Evolutionary conservation across 2,113 vertebrate species (phyloP).

Genomic region (Furnarius figulus): DNA sequence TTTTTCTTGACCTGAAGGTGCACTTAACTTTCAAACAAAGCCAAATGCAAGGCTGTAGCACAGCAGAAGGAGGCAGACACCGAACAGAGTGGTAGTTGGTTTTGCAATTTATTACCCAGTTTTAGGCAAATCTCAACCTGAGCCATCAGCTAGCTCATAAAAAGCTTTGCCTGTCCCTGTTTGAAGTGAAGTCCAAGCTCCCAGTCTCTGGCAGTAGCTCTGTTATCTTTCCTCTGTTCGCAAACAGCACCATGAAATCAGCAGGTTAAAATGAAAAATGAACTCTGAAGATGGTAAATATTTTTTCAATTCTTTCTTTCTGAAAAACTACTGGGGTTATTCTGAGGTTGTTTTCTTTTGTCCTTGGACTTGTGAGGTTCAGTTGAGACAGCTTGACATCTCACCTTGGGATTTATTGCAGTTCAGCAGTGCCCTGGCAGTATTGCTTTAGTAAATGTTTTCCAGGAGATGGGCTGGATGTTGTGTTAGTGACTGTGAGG

Average conservation of each 20-base stretch:
- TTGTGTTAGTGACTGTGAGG: background rate
- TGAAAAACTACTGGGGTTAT: background rate
- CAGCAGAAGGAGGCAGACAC: background rate
- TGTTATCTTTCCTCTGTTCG: background rate
- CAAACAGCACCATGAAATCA: background rate
- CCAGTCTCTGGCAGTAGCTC: background rate
- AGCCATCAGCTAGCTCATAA: background rate
- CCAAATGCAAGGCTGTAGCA: background rate
- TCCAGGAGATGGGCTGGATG: background rate
- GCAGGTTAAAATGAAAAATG: background rate
- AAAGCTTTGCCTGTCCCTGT: background rate
- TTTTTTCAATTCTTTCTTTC: background rate
- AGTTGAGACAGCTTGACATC: background rate
- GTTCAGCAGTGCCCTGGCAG: background rate
- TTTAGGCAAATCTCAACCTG: background rate
- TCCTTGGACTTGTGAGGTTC: background rate
- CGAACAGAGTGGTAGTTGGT: background rate
- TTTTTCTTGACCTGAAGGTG: conserved; percentile 32
- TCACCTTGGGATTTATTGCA: background rate
- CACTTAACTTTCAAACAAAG: background rate
- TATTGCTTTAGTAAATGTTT: background rate
- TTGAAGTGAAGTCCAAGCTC: background rate
- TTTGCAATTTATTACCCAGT: background rate
- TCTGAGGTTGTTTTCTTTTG: background rate
- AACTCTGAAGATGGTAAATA: background rate